Evolutionary conservation across 2,888 invertebrate genomes (phyloP).

Genomic region (Hirtodrosophila duncani): DNA sequence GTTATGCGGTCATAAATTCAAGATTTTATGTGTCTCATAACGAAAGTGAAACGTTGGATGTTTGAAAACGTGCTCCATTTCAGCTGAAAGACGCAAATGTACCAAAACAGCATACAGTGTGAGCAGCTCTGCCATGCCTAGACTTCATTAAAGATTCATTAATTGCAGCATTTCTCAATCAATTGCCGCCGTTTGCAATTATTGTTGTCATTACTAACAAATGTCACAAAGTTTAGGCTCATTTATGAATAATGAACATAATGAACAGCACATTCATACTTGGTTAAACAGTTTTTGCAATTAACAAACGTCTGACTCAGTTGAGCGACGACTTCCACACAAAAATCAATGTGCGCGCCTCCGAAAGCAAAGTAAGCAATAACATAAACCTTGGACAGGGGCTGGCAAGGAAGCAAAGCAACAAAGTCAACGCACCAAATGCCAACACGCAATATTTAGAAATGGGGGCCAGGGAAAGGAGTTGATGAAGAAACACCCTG

Average conservation of each 20-base stretch:
- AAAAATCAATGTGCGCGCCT: slow-evolving; percentile 49
- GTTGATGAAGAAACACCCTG: slow-evolving; percentile 2
- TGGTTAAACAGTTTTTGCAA: slow-evolving; percentile 24
- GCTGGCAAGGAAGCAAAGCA: slow-evolving; percentile 7
- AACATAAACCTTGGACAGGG: slow-evolving; percentile 46
- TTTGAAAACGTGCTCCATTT: background rate
- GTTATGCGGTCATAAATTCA: slow-evolving; percentile 53
- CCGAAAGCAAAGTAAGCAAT: slow-evolving; percentile 27
- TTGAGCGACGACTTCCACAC: slow-evolving; percentile 2
- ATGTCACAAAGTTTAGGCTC: slow-evolving; percentile 8
- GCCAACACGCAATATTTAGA: slow-evolving; percentile 46
- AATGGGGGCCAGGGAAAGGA: background rate
- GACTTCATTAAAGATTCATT: slow-evolving; percentile 27
- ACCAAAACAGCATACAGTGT: slow-evolving; percentile 6
- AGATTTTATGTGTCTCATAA: slow-evolving; percentile 50
- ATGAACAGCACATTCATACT: slow-evolving; percentile 30
- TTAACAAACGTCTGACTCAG: slow-evolving; percentile 26
- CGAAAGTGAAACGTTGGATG: slow-evolving; percentile 3
- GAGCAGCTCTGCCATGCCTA: background rate
- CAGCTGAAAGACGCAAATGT: background rate
- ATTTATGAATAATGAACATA: too few species aligned
- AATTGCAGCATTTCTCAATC: slow-evolving; percentile 5
- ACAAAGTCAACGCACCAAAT: slow-evolving; percentile 22
- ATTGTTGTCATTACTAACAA: slow-evolving; percentile 24
- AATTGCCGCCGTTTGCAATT: slow-evolving; percentile 13